Conservation (phyloP, 2,797 vertebrate species). For the Podargus strigoides region DNA sequence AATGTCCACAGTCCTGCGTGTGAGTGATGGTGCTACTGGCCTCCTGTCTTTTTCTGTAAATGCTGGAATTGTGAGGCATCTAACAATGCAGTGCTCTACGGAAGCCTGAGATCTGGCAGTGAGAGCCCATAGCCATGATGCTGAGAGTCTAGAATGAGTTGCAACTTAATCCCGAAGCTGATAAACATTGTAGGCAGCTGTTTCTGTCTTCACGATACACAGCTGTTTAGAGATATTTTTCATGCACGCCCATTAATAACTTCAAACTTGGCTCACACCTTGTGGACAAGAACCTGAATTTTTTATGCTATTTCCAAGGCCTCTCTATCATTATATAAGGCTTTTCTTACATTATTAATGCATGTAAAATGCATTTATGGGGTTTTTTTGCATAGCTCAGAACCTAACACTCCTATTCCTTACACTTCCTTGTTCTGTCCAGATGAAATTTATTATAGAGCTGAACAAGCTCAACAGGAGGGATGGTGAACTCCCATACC, state of each 20-base stretch:
- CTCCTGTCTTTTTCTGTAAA: not conserved
- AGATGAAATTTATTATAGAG: not conserved
- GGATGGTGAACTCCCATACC: not conserved
- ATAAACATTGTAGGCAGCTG: not conserved
- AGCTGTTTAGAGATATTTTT: not conserved
- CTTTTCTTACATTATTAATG: not conserved
- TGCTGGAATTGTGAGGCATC: not conserved
- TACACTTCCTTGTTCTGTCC: not conserved
- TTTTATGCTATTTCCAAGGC: not conserved
- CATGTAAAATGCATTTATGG: not conserved
- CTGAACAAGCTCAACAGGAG: not conserved
- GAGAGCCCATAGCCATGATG: no score
- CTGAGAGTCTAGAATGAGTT: not conserved
- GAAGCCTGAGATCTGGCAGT: not conserved
- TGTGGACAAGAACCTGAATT: not conserved
- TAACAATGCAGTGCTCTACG: not conserved
- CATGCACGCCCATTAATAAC: not conserved
- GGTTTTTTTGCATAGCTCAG: not conserved
- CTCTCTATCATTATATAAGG: not conserved
- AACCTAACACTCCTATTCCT: not conserved
- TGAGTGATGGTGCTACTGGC: not conserved
- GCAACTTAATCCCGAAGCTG: not conserved
- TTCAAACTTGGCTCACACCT: not conserved
- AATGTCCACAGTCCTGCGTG: not conserved
- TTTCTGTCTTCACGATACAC: not conserved